A percentile compares a stretch with the other conserved stretches of the same genome.
phyloP scores from a whole-genome alignment of 2,113 vertebrate species.

The Protobothrops flavoviridis region DNA sequence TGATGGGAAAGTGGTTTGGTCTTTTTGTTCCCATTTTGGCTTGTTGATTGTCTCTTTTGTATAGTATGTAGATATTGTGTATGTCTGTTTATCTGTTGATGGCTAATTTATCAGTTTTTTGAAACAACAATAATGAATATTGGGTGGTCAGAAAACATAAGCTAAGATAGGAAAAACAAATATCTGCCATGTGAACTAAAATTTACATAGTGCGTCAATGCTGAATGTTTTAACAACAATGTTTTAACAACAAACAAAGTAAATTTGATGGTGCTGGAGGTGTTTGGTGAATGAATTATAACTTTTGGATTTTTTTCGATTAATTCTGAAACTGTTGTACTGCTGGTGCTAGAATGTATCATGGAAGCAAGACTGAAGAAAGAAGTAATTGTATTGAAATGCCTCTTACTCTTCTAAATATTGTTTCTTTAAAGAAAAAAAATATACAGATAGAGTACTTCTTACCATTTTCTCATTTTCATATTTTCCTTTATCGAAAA shows the following conservation, averaged over 20 bases:
- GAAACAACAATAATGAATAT: neutral
- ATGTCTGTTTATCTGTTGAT: too few species aligned
- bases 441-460: neutral
- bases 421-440: conserved; percentile 23
- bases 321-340: neutral
- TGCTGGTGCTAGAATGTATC: neutral
- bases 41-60: too few species aligned
- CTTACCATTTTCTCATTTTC: neutral
- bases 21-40: too few species aligned
- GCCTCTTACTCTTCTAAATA: neutral
- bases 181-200: conserved; percentile 11
- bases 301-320: neutral
- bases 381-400: neutral
- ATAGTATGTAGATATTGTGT: too few species aligned
- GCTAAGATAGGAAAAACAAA: neutral
- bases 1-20: too few species aligned
- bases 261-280: neutral
- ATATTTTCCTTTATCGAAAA: neutral
- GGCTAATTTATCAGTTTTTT: neutral
- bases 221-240: neutral
- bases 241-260: neutral
- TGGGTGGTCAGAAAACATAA: neutral
- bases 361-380: neutral
- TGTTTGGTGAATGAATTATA: neutral
- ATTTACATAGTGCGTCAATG: neutral